A percentile compares a stretch with the other conserved stretches of the same genome.
Evolutionary conservation across 2,797 vertebrate genomes (phyloP).

Genomic region (Chaetodon trifasciatus): DNA sequence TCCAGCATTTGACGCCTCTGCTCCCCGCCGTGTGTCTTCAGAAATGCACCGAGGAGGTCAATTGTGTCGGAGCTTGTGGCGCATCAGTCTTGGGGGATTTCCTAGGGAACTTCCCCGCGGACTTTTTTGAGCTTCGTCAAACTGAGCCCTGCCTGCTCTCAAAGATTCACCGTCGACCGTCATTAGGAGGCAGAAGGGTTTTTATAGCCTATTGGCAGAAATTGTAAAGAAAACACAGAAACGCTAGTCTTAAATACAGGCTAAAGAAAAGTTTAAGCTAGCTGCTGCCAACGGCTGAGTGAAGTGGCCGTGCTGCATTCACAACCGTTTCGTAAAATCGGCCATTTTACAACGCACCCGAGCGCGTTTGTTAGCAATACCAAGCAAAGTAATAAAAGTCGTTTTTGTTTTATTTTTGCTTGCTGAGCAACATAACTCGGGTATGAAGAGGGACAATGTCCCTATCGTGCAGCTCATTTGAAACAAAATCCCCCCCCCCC

Average conservation of each 20-base stretch:
- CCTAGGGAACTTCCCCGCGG: slow-evolving; percentile 84
- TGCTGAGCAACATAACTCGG: not conserved
- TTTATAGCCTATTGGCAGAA: slow-evolving; percentile 34
- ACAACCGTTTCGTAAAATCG: not conserved
- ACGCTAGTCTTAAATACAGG: not conserved
- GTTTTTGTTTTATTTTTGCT: not conserved
- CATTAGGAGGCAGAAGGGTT: slow-evolving; percentile 16
- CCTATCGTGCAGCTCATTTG: not conserved
- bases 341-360: not conserved
- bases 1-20: slow-evolving; percentile 64
- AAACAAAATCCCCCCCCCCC: too few species aligned
- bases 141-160: slow-evolving; percentile 55
- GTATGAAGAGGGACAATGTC: not conserved
- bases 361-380: not conserved
- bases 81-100: slow-evolving; percentile 77
- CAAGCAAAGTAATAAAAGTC: not conserved
- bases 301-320: slow-evolving; percentile 47
- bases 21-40: slow-evolving; percentile 30
- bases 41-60: slow-evolving; percentile 44
- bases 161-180: slow-evolving; percentile 35
- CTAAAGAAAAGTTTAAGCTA: slow-evolving; percentile 11
- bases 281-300: not conserved
- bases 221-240: slow-evolving; percentile 1
- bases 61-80: slow-evolving; percentile 51
- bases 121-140: slow-evolving; percentile 81